Conservation (phyloP, 2,113 vertebrate genomes). For the Hemicordylus capensis region DNA sequence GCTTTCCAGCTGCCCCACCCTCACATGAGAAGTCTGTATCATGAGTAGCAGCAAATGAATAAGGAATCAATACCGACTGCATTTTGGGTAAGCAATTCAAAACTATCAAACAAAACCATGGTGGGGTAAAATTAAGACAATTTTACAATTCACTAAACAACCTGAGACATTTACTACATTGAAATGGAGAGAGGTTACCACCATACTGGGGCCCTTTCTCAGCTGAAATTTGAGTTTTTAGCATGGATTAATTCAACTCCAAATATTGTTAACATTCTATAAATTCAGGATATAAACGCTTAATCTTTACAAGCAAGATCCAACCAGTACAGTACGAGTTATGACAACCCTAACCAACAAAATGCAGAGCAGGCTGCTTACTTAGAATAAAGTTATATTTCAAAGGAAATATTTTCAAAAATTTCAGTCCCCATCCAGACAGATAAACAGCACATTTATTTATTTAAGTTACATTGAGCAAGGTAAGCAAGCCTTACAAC, state of each 20-base stretch:
- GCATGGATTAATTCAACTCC: background rate
- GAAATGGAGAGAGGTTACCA: background rate
- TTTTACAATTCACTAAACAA: background rate
- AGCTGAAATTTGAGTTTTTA: background rate
- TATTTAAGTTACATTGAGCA: constrained; percentile 72
- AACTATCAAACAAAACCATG: background rate
- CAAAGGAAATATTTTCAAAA: constrained; percentile 70
- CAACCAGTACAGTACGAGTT: background rate
- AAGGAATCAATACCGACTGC: background rate
- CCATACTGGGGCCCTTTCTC: background rate
- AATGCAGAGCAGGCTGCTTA: constrained; percentile 29
- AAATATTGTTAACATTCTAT: background rate
- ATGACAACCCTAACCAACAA: background rate
- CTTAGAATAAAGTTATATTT: constrained; percentile 42
- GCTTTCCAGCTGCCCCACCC: too few species aligned
- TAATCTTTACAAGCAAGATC: background rate
- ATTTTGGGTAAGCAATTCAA: background rate
- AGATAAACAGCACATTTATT: constrained; percentile 82
- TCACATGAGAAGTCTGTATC: too few species aligned
- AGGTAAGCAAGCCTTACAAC: constrained; percentile 73
- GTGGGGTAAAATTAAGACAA: too few species aligned
- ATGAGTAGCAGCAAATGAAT: background rate
- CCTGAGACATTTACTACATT: background rate
- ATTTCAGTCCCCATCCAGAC: constrained; percentile 81
- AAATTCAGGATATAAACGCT: background rate